phyloP scores from a whole-genome alignment of 2,113 vertebrate species.

The Shinisaurus crocodilurus region DNA sequence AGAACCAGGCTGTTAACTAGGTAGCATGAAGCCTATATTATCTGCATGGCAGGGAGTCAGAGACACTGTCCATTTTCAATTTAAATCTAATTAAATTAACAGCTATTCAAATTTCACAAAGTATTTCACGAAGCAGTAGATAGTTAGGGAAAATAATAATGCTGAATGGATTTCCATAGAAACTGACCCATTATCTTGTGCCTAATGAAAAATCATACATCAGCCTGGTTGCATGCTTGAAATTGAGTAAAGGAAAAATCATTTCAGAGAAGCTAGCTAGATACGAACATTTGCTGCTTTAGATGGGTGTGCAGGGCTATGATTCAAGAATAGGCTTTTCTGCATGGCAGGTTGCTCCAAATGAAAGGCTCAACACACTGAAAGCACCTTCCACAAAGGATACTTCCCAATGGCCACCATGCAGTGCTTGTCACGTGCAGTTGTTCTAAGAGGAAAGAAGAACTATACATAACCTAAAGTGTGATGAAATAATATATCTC shows the following conservation, averaged over 20 bases:
- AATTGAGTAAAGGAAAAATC: background rate
- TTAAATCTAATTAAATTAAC: slow-evolving; percentile 42
- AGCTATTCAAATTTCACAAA: slow-evolving; percentile 49
- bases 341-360: background rate
- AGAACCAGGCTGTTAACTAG: slow-evolving; percentile 34
- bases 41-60: slow-evolving; percentile 26
- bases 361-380: background rate
- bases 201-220: slow-evolving; percentile 42
- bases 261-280: background rate
- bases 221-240: slow-evolving; percentile 26
- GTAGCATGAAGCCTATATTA: slow-evolving; percentile 13
- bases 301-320: background rate
- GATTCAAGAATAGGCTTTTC: background rate
- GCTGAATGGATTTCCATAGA: slow-evolving; percentile 56
- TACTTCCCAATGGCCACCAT: background rate
- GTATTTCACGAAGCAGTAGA: slow-evolving; percentile 48
- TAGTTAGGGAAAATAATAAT: slow-evolving; percentile 38
- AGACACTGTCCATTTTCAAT: slow-evolving; percentile 10
- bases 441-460: background rate
- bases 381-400: background rate
- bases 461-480: background rate
- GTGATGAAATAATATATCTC: background rate
- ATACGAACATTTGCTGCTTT: background rate
- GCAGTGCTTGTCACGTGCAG: background rate
- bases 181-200: slow-evolving; percentile 59